Conservation (phyloP, 2,113 vertebrate genomes). For the Clarias magur region DNA sequence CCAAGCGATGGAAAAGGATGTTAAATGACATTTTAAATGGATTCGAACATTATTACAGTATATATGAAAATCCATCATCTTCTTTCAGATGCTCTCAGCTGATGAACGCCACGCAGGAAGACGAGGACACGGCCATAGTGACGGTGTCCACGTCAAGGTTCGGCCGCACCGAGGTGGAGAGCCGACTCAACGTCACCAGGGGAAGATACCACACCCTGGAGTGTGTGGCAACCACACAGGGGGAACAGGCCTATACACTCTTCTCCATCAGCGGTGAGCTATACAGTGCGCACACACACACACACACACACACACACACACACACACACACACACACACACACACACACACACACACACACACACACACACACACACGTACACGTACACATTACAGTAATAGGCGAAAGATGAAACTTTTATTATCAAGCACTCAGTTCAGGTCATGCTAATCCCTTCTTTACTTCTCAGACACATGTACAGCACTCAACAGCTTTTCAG, state of each 20-base stretch:
- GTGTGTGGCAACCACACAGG: conserved; percentile 84
- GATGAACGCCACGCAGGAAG: conserved; percentile 73
- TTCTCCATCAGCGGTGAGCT: conserved; percentile 84
- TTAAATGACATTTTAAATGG: background rate
- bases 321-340: conserved; percentile 24
- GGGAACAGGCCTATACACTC: conserved; percentile 81
- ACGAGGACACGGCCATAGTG: conserved; percentile 72
- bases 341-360: conserved; percentile 33
- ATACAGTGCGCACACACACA: conserved; percentile 12
- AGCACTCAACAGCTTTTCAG: conserved; percentile 62
- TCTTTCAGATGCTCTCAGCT: conserved; percentile 79
- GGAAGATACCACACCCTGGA: conserved; percentile 85
- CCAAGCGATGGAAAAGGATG: background rate
- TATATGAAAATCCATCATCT: background rate
- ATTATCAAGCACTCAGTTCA: conserved; percentile 30
- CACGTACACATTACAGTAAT: conserved; percentile 1
- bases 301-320: conserved; percentile 29
- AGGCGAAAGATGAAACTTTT: conserved; percentile 8
- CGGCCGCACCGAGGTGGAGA: conserved; percentile 85
- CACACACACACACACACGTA: conserved; percentile 28
- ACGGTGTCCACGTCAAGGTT: conserved; percentile 74
- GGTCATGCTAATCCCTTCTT: conserved; percentile 35
- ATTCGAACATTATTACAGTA: background rate
- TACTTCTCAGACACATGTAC: conserved; percentile 41
- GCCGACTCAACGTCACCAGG: conserved; percentile 81